Evolutionary conservation across 2,888 invertebrate species (phyloP), one percentile per base, ranked within the genome.

Genomic region (Amphipyra tragopoginis): DNA sequence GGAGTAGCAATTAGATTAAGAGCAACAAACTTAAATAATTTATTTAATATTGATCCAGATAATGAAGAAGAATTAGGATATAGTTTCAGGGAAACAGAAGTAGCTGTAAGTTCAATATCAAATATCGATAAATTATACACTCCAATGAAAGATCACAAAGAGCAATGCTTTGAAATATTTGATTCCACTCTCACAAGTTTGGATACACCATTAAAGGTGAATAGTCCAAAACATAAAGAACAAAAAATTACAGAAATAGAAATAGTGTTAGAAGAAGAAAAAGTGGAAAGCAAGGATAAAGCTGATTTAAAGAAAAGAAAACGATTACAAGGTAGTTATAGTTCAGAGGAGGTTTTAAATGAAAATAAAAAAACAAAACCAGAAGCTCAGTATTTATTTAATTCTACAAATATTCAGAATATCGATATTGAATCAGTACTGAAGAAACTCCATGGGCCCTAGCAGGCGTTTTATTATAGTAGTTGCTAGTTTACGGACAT

Each of bases 391-490:
- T 90, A 89, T 72, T 80, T 93, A 65, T 83, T 93, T 13, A 86
- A 87, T 74, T 85, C 92, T 6, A 86, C 90, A 42, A 91, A 89
- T 72, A 92, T 93, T 75, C 90, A 92, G 79, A 89, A 94, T 79
- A 90, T 95, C 53, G 95, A 94, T 81, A 95, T 95, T 54, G 95
- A 95, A 80, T 86, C 92, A 14, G 92, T 95, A 53, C 80, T 95
- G 39, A 91, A 86, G 78, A 93, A 94, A 77, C 80, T 95, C 52
- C 95, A 95, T 74, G 95, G 95, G 29, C 91, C 92, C 47, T 93
- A 88, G 77, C 62, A 65, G 53, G 51, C 34, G 45, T 57, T 44
- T 51, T 71, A 52, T 65, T 59, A 60, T 47, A 33, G 21, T 52
- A 44, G 56, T 62, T 11, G n/a, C 11, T 58, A 47, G 42, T 26